Conservation (phyloP, 1,140 invertebrate genomes). For the Anoplophora glabripennis region DNA sequence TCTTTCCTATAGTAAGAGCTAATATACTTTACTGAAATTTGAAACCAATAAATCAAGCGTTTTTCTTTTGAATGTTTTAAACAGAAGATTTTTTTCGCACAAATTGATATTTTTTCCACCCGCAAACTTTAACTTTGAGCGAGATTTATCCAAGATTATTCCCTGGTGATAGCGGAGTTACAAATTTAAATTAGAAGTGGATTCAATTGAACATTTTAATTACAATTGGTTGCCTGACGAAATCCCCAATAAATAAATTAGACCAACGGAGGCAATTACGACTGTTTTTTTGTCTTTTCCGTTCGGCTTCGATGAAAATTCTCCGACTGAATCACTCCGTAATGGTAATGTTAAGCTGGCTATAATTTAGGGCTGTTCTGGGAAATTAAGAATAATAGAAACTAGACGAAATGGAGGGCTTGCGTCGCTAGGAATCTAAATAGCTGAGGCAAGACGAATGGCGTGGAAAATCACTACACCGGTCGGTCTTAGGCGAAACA, state of each 20-base stretch:
- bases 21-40: too few species aligned
- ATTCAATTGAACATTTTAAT: constrained; percentile 18
- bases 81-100: too few species aligned
- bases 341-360: constrained; percentile 18
- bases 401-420: constrained; percentile 5
- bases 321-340: not conserved
- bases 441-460: constrained; percentile 28
- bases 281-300: not conserved
- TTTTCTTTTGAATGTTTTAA: too few species aligned
- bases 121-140: too few species aligned
- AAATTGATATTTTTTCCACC: too few species aligned
- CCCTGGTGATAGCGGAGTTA: constrained; percentile 3
- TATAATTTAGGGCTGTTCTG: constrained; percentile 21
- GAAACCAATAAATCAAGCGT: too few species aligned
- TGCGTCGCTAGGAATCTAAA: constrained; percentile 26
- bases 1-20: too few species aligned
- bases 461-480: constrained; percentile 34
- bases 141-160: too few species aligned
- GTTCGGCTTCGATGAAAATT: not conserved
- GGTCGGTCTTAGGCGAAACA: constrained; percentile 11
- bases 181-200: constrained; percentile 9
- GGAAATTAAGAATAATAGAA: constrained; percentile 30
- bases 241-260: constrained; percentile 22
- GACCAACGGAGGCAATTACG: not conserved
- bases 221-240: constrained; percentile 18